Conservation (phyloP, 2,113 vertebrate species). For the Ciconia stormi region DNA sequence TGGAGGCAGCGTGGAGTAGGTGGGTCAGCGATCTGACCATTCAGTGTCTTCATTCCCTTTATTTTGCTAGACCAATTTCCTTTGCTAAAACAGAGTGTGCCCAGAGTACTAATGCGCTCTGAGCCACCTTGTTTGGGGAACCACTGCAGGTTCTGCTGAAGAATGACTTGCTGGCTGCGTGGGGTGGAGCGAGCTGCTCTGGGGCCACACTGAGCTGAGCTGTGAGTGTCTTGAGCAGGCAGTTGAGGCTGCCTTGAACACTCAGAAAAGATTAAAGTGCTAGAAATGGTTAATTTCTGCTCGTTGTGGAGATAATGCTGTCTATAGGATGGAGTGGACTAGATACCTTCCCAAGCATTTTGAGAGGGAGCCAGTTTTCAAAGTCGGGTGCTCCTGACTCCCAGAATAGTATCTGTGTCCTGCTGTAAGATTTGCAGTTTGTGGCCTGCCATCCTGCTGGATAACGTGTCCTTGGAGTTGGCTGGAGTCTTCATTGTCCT, state of each 20-base stretch:
- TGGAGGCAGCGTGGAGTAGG: not conserved
- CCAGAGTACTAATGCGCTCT: not conserved
- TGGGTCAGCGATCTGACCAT: not conserved
- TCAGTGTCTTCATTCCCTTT: not conserved
- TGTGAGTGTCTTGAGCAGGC: not conserved
- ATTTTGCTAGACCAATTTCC: not conserved
- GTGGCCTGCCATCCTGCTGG: not conserved
- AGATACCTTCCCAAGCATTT: not conserved
- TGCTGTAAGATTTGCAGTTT: not conserved
- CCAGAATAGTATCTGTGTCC: not conserved
- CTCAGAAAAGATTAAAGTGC: not conserved
- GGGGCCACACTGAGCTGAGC: not conserved
- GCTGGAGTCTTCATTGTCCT: not conserved
- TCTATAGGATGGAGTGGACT: not conserved
- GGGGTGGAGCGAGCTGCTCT: not conserved
- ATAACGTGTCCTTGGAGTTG: not conserved
- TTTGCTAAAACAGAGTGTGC: not conserved
- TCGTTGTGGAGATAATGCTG: not conserved
- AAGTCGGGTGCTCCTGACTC: not conserved
- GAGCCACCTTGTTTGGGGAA: not conserved
- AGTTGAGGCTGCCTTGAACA: not conserved
- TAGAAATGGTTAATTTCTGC: not conserved
- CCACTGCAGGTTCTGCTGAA: not conserved
- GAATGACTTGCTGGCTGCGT: accelerated
- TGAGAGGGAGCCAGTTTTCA: not conserved